These are phyloP conservation scores for Disparrhopalites patrizii DNA, from an alignment of 2,888 invertebrate species.

Conservation along the genomic window DNA sequence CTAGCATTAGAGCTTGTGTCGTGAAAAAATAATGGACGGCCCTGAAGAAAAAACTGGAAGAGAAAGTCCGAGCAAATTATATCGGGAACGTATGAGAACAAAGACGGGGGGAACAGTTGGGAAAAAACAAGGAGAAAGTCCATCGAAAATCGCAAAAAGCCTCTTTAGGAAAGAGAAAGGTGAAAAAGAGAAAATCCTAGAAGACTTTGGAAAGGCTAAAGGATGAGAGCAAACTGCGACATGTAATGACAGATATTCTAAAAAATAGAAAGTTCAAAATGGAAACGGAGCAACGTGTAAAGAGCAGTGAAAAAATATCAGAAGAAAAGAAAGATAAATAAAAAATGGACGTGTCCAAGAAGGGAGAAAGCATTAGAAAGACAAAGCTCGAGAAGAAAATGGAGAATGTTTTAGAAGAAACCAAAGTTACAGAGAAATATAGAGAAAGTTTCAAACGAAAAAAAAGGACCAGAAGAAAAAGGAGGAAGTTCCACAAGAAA, in stretches of 20 bases:
- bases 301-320: not conserved
- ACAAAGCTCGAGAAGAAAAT: not conserved
- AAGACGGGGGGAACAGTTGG: slow-evolving; percentile 2
- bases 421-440: not conserved
- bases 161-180: not conserved
- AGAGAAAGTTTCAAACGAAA: no score
- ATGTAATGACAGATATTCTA: not conserved
- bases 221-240: not conserved
- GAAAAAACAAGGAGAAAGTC: slow-evolving; percentile 7
- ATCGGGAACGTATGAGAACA: no score
- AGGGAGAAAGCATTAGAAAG: no score
- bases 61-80: no score
- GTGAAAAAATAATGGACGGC: no score
- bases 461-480: not conserved
- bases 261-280: not conserved
- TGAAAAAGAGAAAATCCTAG: not conserved
- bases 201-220: not conserved
- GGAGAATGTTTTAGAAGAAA: not conserved
- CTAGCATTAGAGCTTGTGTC: no score
- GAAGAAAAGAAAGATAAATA: not conserved
- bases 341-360: slow-evolving; percentile 12
- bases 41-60: no score
- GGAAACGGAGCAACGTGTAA: not conserved
- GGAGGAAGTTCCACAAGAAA: not conserved
- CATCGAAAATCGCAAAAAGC: not conserved